A percentile compares a stretch with the other conserved stretches of the same genome.
Conservation (phyloP, 1,140 invertebrate species). For the Himalopsyche phryganea region DNA sequence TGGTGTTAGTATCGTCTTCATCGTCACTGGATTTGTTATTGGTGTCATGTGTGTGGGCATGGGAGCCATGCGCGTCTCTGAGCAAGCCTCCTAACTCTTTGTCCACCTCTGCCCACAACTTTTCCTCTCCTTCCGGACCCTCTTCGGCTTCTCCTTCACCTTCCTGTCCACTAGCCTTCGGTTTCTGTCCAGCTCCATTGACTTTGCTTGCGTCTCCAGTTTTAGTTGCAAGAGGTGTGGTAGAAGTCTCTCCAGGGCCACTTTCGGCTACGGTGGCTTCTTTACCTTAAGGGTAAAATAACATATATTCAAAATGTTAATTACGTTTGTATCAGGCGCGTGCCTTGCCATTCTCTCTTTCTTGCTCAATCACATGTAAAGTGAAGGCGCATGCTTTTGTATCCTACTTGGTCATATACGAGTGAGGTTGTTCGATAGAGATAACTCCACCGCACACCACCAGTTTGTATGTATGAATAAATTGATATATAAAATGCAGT, state of each 20-base stretch:
- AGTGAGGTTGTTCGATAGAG: no score
- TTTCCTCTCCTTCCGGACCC: slow-evolving; percentile 53
- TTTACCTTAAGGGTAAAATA: slow-evolving; percentile 6
- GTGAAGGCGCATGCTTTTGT: no score
- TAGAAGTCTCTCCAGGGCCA: slow-evolving; percentile 1
- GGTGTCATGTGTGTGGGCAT: slow-evolving; percentile 30
- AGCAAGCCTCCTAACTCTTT: slow-evolving; percentile 69
- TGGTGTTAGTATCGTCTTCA: slow-evolving; percentile 60
- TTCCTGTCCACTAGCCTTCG: neutral
- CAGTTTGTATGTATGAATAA: no score
- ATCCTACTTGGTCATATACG: no score
- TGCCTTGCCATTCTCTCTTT: no score
- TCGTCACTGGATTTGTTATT: slow-evolving; percentile 65
- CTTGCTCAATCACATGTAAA: no score
- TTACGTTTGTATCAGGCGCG: no score
- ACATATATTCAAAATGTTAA: neutral
- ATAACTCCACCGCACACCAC: no score
- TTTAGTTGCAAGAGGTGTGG: neutral
- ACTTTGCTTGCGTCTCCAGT: neutral
- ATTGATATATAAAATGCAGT: no score
- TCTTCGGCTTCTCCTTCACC: slow-evolving; percentile 55
- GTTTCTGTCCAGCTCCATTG: neutral
- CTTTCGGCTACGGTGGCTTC: slow-evolving; percentile 1
- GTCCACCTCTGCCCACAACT: slow-evolving; percentile 68
- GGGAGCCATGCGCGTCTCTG: slow-evolving; percentile 56